A percentile compares a stretch with the other conserved stretches of the same genome.
These are phyloP conservation scores for Ricordea florida DNA, from an alignment of 92 coral and sea anemone species.

Conservation along the genomic window DNA sequence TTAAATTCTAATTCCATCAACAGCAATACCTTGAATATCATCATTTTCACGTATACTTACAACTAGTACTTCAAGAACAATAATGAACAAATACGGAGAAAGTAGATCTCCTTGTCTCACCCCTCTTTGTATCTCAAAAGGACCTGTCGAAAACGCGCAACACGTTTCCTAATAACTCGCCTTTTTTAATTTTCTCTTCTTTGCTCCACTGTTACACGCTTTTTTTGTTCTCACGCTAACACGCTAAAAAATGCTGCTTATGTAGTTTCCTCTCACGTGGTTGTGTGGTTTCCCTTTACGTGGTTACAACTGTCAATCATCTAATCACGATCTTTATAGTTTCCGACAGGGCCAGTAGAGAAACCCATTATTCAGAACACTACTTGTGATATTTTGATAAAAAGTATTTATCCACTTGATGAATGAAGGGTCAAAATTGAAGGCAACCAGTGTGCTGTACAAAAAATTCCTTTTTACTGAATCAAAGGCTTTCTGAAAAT, in stretches of 20 bases:
- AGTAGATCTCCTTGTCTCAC: background rate
- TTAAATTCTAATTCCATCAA: background rate
- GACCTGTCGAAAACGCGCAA: too few relatives aligned
- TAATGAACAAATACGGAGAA: background rate
- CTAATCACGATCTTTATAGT: too few relatives aligned
- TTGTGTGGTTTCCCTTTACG: too few relatives aligned
- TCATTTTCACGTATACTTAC: background rate
- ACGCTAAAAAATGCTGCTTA: too few relatives aligned
- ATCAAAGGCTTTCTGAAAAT: too few relatives aligned
- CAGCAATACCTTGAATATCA: background rate
- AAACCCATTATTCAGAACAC: constrained; percentile 17
- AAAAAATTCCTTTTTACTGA: constrained; percentile 14
- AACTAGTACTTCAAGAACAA: background rate
- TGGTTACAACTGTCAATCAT: too few relatives aligned
- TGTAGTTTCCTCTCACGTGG: too few relatives aligned
- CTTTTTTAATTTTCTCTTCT: too few relatives aligned
- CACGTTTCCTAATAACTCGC: too few relatives aligned
- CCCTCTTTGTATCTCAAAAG: background rate
- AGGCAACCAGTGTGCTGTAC: background rate
- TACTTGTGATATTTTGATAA: constrained; percentile 7
- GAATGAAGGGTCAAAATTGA: constrained; percentile 22
- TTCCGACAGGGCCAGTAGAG: background rate
- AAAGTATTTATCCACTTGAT: constrained; percentile 12
- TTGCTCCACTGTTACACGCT: too few relatives aligned
- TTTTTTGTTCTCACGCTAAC: too few relatives aligned